Base-by-base conservation (phyloP, 1,140 invertebrate species). In the Drosophila varians region DNA sequence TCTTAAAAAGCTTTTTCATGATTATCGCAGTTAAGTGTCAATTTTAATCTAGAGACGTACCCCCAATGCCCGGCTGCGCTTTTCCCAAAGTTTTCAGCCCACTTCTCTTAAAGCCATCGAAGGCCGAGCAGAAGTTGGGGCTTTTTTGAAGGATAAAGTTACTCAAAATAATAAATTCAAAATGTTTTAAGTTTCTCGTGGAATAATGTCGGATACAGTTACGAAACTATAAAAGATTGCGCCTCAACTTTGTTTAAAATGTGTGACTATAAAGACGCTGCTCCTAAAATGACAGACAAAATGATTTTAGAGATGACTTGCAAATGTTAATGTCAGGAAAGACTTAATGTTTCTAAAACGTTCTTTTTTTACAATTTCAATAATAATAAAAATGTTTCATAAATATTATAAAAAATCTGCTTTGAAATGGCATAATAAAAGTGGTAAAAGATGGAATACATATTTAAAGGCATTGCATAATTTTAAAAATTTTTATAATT, bases 11-110 rank as follows among this genome's bases (percentile, higher is more conserved):
- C 78, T 83, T 82, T 82, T 82, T 74, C 47, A 40, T 60, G 78
- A 74, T 82, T 70, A 82, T 82, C 74, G 58, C 70, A 83, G 70
- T 74, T 74, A 83, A 82, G 79, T 82, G 77, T 82, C 77, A 82
- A 57, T 83, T 82, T 77, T 82, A 73, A 82, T 82, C 78, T 77
- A 82, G 54, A 46, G 55, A 21, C 53, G 54, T 58, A 48, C 19
- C 52, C 43, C 43, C 47, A 61, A 25, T 64, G 53, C 26, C n/a
- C 9, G 9, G 28, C 25, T 40, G 26, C 11, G 8, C 4, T 36
- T 28, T 21, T 66, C 28, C n/a, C 19, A 21, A 38, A 16, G 36
- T 45, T 55, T 40, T n/a, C 7, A 40, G 12, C 14, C 5, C 4
- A 16, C 19, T 12, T 11, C 9, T 12, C 18, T 23, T 60, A 52